Evolutionary conservation across 2,888 invertebrate genomes (phyloP).

Genomic region (Aleiodes alternator): DNA sequence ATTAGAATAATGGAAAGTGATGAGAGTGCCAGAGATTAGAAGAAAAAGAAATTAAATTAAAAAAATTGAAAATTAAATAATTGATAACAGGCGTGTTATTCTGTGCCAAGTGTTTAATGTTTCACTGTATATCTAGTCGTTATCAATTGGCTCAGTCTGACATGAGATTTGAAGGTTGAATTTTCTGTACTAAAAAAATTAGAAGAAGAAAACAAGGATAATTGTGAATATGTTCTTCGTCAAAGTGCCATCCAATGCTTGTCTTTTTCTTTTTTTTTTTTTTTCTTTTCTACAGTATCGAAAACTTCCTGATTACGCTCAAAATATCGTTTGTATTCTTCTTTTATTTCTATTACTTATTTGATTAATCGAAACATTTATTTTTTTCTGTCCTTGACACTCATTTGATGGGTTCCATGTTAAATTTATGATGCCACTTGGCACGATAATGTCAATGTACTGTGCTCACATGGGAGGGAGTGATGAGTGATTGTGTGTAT

Average conservation of each 20-base stretch:
- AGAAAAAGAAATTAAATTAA: slow-evolving; percentile 5
- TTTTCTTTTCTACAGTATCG: not conserved
- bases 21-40: slow-evolving; percentile 15
- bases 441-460: slow-evolving; percentile 55
- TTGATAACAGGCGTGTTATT: slow-evolving; percentile 58
- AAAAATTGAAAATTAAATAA: slow-evolving; percentile 39
- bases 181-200: not conserved
- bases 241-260: slow-evolving; percentile 31
- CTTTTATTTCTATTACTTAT: slow-evolving; percentile 1
- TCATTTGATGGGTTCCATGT: slow-evolving; percentile 58
- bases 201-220: slow-evolving; percentile 3
- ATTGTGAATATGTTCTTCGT: slow-evolving; percentile 9
- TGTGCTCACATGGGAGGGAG: slow-evolving; percentile 23
- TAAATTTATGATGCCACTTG: slow-evolving; percentile 64
- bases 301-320: slow-evolving; percentile 36
- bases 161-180: slow-evolving; percentile 13
- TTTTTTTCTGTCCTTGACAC: slow-evolving; percentile 59
- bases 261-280: not conserved
- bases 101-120: slow-evolving; percentile 67
- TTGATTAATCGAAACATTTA: slow-evolving; percentile 18
- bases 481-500: not conserved
- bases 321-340: slow-evolving; percentile 31
- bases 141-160: slow-evolving; percentile 31
- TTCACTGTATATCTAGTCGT: slow-evolving; percentile 26
- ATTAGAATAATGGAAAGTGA: not conserved